phyloP scores from a whole-genome alignment of 2,888 invertebrate species.

The Drosophila formosana region DNA sequence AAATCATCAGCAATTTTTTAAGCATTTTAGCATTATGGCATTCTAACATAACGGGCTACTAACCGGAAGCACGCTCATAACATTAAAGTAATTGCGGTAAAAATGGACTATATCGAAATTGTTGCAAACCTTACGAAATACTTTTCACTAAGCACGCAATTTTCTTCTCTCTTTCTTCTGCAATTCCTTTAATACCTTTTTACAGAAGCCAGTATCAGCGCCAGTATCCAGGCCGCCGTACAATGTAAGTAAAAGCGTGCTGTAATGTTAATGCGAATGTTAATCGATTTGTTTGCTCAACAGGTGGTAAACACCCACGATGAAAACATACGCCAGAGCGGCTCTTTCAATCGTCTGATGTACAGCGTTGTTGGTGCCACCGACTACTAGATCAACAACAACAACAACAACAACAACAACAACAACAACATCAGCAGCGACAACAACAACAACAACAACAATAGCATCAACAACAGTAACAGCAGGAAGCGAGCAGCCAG shows the following conservation, averaged over 20 bases:
- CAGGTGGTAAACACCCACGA: conserved; percentile 87
- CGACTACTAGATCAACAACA: conserved; percentile 86
- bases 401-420: conserved; percentile 40
- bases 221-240: conserved; percentile 84
- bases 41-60: conserved; percentile 57
- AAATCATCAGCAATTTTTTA: conserved; percentile 43
- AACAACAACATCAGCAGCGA: conserved; percentile 36
- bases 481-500: conserved; percentile 24
- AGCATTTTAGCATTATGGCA: conserved; percentile 59
- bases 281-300: conserved; percentile 23
- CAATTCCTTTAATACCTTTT: conserved; percentile 31
- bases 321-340: conserved; percentile 95
- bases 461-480: conserved; percentile 27
- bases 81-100: conserved; percentile 33
- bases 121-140: conserved; percentile 7
- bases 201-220: conserved; percentile 84
- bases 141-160: conserved; percentile 15
- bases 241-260: conserved; percentile 81
- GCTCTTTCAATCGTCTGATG: conserved; percentile 96
- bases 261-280: conserved; percentile 22
- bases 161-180: conserved; percentile 14
- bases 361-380: conserved; percentile 94
- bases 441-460: conserved; percentile 40
- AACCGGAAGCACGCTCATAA: conserved; percentile 68
- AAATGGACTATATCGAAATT: conserved; percentile 13